phyloP scores from a whole-genome alignment of 2,888 invertebrate species.

The Xylocampa areola region DNA sequence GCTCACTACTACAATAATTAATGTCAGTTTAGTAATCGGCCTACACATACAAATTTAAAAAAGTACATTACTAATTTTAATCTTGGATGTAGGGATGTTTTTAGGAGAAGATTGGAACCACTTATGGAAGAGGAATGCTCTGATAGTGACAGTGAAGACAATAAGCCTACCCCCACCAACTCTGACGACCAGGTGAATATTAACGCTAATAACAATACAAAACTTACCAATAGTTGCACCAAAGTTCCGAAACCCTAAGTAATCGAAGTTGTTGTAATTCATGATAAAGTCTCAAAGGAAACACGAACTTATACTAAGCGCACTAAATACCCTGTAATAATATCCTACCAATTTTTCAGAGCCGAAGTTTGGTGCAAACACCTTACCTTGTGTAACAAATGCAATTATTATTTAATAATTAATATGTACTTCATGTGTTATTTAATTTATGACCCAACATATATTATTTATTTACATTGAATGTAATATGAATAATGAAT shows the following conservation, averaged over 20 bases:
- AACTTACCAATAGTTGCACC: conserved; percentile 41
- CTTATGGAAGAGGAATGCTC: conserved; percentile 95
- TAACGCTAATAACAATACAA: conserved; percentile 37
- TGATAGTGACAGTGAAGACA: conserved; percentile 89
- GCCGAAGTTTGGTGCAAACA: conserved; percentile 55
- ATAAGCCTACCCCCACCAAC: conserved; percentile 85
- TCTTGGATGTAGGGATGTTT: conserved; percentile 81
- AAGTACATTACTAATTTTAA: conserved; percentile 27
- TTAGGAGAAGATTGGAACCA: conserved; percentile 94
- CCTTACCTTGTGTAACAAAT: conserved; percentile 13
- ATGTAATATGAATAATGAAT: conserved; percentile 26
- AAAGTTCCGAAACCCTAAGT: conserved; percentile 43
- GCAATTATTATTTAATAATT: conserved; percentile 29
- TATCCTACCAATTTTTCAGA: conserved; percentile 32
- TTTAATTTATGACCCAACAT: conserved; percentile 27
- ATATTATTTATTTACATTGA: conserved; percentile 40
- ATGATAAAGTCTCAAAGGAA: conserved; percentile 9
- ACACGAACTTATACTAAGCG: neutral
- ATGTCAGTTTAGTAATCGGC: conserved; percentile 3
- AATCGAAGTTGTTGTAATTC: conserved; percentile 8
- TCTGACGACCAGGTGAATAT: conserved; percentile 89
- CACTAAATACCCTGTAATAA: conserved; percentile 28
- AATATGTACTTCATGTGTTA: conserved; percentile 38
- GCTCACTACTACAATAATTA: too few relatives aligned
- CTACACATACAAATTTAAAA: conserved; percentile 9